Evolutionary conservation across 2,888 invertebrate genomes (phyloP).

Genomic region (Stegana nigrithorax): DNA sequence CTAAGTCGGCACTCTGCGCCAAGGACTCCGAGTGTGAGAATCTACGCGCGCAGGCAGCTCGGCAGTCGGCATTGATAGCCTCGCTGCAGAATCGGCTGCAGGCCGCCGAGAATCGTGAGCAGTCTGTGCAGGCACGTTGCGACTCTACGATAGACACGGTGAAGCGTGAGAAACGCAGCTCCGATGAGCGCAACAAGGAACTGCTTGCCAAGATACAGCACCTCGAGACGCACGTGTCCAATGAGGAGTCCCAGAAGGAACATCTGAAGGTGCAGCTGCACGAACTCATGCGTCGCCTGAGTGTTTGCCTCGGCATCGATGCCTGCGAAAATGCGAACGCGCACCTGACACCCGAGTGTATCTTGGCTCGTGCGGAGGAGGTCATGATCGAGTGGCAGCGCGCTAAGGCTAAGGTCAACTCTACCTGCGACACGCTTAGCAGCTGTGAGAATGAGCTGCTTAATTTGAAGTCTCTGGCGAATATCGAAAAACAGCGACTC

Average conservation of each 20-base stretch:
- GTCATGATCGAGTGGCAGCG: conserved; percentile 80
- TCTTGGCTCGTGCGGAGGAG: conserved; percentile 83
- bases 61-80: conserved; percentile 83
- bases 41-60: conserved; percentile 85
- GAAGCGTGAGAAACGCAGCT: conserved; percentile 78
- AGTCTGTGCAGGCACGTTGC: conserved; percentile 73
- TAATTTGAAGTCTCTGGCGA: conserved; percentile 63
- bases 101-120: conserved; percentile 82
- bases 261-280: conserved; percentile 75
- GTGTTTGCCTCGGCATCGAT: conserved; percentile 77
- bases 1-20: conserved; percentile 77
- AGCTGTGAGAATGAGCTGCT: conserved; percentile 66
- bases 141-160: conserved; percentile 81
- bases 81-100: conserved; percentile 83
- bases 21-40: conserved; percentile 84
- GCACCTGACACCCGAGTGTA: conserved; percentile 76
- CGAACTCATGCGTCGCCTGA: conserved; percentile 79
- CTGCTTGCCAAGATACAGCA: conserved; percentile 79
- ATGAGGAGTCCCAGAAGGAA: conserved; percentile 82
- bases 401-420: conserved; percentile 71
- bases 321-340: conserved; percentile 74
- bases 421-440: conserved; percentile 69
- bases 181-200: conserved; percentile 83
- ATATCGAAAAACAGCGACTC: conserved; percentile 78
- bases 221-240: conserved; percentile 78